phyloP scores from a whole-genome alignment of 2,888 invertebrate species.

The Ophion obscuratus region DNA sequence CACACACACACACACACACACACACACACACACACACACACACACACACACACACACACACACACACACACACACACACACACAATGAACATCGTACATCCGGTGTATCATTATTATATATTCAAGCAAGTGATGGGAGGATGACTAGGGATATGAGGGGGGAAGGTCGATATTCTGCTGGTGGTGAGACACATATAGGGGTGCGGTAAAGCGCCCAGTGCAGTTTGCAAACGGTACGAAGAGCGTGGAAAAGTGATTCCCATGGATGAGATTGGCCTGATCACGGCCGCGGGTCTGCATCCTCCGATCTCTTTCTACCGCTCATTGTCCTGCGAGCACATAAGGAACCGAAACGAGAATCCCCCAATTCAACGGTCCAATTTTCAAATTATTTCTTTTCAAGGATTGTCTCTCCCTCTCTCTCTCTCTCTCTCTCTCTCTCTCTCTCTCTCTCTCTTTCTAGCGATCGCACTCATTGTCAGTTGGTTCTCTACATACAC shows the following conservation, averaged over 20 bases:
- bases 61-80: no score
- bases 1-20: no score
- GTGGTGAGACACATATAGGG: constrained; percentile 32
- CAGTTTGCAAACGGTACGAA: neutral
- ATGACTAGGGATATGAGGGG: constrained; percentile 12
- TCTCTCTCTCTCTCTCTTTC: neutral
- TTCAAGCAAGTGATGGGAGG: constrained; percentile 9
- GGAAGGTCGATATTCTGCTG: constrained; percentile 33
- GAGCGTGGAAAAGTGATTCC: constrained; percentile 64
- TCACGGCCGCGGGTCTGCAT: constrained; percentile 56
- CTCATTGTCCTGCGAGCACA: constrained; percentile 55
- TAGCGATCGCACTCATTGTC: neutral
- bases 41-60: no score
- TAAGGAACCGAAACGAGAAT: constrained; percentile 67
- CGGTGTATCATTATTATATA: constrained; percentile 64
- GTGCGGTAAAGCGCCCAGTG: neutral
- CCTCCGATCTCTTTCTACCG: constrained; percentile 24
- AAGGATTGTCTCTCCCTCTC: constrained; percentile 22
- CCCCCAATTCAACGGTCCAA: constrained; percentile 68
- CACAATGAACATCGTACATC: constrained; percentile 58
- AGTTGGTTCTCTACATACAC: constrained; percentile 17
- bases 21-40: no score
- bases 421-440: neutral
- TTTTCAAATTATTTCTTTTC: constrained; percentile 69
- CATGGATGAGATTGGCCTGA: constrained; percentile 67